Base-by-base conservation (phyloP, 2,888 invertebrate species). In the Phortica magna region DNA sequence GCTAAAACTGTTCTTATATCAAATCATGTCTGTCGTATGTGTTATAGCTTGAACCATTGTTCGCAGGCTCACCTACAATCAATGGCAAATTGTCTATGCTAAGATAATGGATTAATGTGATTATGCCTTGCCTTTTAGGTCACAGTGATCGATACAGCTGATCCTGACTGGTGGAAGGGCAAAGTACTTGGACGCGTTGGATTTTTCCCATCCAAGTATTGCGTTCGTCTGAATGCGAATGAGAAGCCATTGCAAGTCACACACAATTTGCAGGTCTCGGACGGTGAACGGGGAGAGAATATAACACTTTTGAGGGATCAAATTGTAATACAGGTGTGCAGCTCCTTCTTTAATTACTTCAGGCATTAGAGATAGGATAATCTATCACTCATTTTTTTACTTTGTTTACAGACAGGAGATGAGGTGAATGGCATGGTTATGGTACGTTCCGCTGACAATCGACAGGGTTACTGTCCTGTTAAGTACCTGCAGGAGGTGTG, bases 101-200 rank as follows among this genome's bases (percentile, higher is more conserved):
- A n/a, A 65, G 31, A 31, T 31, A 4, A 65, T 31, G 39, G 9
- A 48, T 14, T 48, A 48, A 9, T 48, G 0, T 41, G 9, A 59
- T n/a, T 19, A 59, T 12, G 14, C n/a, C n/a, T n/a, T 22, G 65
- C n/a, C n/a, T 61, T 48, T 7, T 95, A 96, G 92, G 96, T 98
- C 74, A 98, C 97, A 12, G 98, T 98, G 77, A 97, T 97, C 83
- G 98, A 98, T 91, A 98, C 97, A 67, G 95, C 98, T 0, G 98
- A 98, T 92, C 96, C 96, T 12, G 98, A 98, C 90, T 98, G 98
- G 98, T 98, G 98, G 98, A 97, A 98, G 93, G 98, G 98, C 68
- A 98, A 98, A 91, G 97, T 97, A 89, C 93, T 98, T 79, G 98
- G 98, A 42, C 95, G 96, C 87, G 94, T 96, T 72, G 98, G 98